Evolutionary conservation across 2,888 invertebrate genomes (phyloP).

Genomic region (Flabesymbios commensalis): DNA sequence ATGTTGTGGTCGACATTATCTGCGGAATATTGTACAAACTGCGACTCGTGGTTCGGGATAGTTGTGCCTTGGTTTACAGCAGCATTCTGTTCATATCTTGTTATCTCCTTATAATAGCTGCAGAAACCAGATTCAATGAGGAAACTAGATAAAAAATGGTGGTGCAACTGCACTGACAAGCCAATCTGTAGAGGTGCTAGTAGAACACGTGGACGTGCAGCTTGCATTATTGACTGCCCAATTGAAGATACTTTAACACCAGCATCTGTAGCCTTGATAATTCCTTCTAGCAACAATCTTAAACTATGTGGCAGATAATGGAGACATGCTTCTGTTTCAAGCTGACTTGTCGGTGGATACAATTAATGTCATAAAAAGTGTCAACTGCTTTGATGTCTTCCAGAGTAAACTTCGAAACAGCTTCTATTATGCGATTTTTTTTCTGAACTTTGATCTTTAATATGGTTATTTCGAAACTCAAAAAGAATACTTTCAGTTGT

Average conservation of each 20-base stretch:
- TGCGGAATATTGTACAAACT: conserved; percentile 15
- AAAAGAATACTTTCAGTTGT: conserved; percentile 28
- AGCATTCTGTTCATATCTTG: conserved; percentile 4
- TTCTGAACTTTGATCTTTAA: conserved; percentile 13
- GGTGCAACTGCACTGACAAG: conserved; percentile 38
- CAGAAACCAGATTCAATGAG: conserved; percentile 40
- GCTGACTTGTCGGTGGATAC: conserved; percentile 19
- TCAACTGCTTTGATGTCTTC: conserved; percentile 34
- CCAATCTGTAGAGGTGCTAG: conserved; percentile 38
- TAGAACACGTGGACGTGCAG: conserved; percentile 29
- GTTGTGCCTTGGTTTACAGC: conserved; percentile 6
- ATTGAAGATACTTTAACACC: conserved; percentile 28
- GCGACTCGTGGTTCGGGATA: conserved; percentile 9
- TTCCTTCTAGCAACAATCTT: conserved; percentile 10
- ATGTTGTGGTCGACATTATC: conserved; percentile 29
- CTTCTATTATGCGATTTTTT: conserved; percentile 27
- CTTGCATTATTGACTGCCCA: conserved; percentile 38
- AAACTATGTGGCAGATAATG: conserved; percentile 26
- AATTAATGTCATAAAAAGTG: conserved; percentile 22
- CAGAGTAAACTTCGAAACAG: conserved; percentile 36
- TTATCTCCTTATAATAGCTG: conserved; percentile 30
- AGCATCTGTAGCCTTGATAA: conserved; percentile 15
- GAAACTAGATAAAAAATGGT: conserved; percentile 35
- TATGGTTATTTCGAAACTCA: no score
- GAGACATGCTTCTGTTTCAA: conserved; percentile 8